Evolutionary conservation across 2,797 vertebrate genomes (phyloP), one percentile per base, ranked within the genome.

Genomic region (Atherinosoma microstoma): DNA sequence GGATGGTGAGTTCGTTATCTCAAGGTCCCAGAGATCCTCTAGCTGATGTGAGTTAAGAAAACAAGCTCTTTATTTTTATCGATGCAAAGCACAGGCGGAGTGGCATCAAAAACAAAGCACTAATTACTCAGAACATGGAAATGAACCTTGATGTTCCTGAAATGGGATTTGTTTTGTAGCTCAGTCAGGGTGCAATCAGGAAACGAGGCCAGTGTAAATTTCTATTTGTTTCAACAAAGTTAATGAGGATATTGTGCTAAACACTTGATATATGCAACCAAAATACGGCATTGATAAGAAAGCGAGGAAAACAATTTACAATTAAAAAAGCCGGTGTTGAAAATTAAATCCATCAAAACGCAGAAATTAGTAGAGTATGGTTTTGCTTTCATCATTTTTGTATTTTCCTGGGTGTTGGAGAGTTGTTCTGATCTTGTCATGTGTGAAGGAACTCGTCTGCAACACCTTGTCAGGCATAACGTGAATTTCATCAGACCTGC

Each of bases 61-160:
- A 88, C 65, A 12, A 80, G 66, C 58, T 77, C 58, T 84, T 76
- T 81, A 74, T 87, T 84, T 83, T 79, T 67, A 85, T 78, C 76
- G 42, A 64, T 15, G 9, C 66, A 70, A 70, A 75, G 67, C 64
- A 56, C 35, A 73, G 65, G 62, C 34, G 15, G 47, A 51, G 47
- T 66, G 47, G 53, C 73, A 65, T 80, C 64, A 79, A 70, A 77
- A 75, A 74, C 73, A 78, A 77, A 83, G 84, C 62, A 61, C 70
- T 75, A 84, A 91, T 90, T 89, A 85, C 79, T 73, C 62, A 4
- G 49, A 85, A 84, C 57, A 80, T 84, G 83, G 71, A 89, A 90
- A 85, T 87, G 62, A 90, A 88, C 75, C 82, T 78, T 83, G 78
- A 80, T 51, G 20, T 76, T 80, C 75, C 68, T 54, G 49, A 82